Evolutionary conservation across 2,888 invertebrate species (phyloP), one percentile per base, ranked within the genome.

Genomic region (Noctua comes): DNA sequence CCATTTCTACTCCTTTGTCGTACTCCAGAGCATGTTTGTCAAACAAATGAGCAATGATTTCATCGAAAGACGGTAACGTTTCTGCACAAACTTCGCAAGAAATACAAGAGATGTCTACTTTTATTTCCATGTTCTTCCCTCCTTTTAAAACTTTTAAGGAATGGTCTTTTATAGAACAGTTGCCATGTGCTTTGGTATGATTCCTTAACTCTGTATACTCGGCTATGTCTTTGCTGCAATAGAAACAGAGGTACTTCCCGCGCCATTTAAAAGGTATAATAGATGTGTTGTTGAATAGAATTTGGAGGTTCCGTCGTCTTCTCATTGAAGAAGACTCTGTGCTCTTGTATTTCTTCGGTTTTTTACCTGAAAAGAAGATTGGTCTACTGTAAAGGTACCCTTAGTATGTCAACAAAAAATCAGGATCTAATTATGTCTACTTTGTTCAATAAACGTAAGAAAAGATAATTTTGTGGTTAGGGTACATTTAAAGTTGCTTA

Each of bases 261-360:
- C 96, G 92, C 96, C 96, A 97, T 87, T 97, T 97, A 90, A 97
- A 97, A 4, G 96, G 96, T 90, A 97, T 94, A 1, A 96, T 92
- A 0, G 96, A 89, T 0, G 96, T 96, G 84, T 95, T 95, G 93
- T 97, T 97, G 94, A 97, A 96, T 59, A 97, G 54, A 57, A 95
- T 93, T 90, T 96, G 95, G 5, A 97, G 95, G 77, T 96, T 97
- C 89, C 90, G 93, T 65, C 96, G 91, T 79, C 96, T 92, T 85
- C 94, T 95, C 95, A 95, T 95, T 73, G 96, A 96, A 0, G 95
- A 94, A 2, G 96, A 94, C 90, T 95, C 95, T 83, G 91, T 87
- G 88, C 94, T 93, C 85, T 94, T 94, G 91, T 91, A 92, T 92
- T 94, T 95, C 92, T 92, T 92, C 91, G 92, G 87, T 94, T 94